A percentile compares a stretch with the other conserved stretches of the same genome.
Evolutionary conservation across 2,113 vertebrate species (phyloP).

Genomic region (Triplophysa rosa): DNA sequence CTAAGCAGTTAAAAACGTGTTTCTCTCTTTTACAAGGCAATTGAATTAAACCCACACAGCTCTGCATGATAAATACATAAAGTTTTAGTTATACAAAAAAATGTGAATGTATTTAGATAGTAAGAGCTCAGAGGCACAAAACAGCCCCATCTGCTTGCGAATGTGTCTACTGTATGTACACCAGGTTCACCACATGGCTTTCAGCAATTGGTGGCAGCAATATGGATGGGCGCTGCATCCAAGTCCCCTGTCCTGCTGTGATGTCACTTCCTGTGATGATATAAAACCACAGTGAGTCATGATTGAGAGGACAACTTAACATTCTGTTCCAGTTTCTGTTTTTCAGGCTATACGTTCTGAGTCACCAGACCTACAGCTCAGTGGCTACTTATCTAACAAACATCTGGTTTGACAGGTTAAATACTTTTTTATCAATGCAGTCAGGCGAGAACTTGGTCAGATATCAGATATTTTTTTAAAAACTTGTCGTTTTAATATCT

Average conservation of each 20-base stretch:
- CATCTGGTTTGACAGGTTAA: slow-evolving; percentile 41
- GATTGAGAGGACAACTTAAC: background rate
- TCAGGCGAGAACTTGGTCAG: background rate
- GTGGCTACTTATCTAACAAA: slow-evolving; percentile 16
- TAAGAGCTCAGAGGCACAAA: background rate
- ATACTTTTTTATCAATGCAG: background rate
- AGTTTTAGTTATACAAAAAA: slow-evolving; percentile 41
- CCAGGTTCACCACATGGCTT: background rate
- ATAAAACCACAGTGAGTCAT: slow-evolving; percentile 9
- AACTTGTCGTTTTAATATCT: no score
- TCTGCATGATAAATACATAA: slow-evolving; percentile 30
- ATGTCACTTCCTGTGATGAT: slow-evolving; percentile 6
- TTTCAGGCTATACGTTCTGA: background rate
- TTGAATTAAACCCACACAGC: slow-evolving; percentile 22
- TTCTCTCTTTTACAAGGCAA: background rate
- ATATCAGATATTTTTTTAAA: background rate
- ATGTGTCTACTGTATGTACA: background rate
- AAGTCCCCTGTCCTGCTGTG: background rate
- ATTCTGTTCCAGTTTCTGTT: slow-evolving; percentile 11
- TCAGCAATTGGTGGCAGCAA: background rate
- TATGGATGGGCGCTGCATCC: background rate
- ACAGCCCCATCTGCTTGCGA: background rate
- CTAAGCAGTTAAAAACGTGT: slow-evolving; percentile 46
- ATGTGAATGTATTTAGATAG: background rate
- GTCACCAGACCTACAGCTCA: background rate